These are phyloP conservation scores for Listronotus oregonensis DNA, from an alignment of 1,140 invertebrate species.

Conservation along the genomic window DNA sequence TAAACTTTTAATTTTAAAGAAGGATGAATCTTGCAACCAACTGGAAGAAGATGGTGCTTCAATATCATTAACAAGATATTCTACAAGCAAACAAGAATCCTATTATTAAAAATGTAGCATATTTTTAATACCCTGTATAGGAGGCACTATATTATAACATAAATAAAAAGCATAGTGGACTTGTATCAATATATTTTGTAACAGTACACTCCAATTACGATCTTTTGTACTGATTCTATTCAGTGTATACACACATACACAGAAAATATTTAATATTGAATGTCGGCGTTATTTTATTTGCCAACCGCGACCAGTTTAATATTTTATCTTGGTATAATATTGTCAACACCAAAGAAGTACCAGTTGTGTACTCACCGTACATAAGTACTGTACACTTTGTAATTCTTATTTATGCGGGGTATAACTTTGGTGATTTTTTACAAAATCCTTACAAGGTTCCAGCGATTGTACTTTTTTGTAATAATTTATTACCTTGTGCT, in stretches of 20 bases:
- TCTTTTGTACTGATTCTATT: neutral
- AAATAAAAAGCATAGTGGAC: neutral
- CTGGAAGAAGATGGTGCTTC: too few species aligned
- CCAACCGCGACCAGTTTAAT: neutral
- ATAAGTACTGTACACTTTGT: slow-evolving; percentile 1
- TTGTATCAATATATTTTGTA: neutral
- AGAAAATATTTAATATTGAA: neutral
- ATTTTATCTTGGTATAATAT: slow-evolving; percentile 9
- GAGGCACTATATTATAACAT: too few species aligned
- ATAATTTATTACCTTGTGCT: too few species aligned
- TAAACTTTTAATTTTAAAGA: too few species aligned
- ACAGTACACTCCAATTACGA: slow-evolving; percentile 3
- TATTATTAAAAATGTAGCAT: too few species aligned
- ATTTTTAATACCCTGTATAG: too few species aligned
- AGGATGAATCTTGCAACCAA: too few species aligned
- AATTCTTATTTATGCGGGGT: slow-evolving; percentile 11
- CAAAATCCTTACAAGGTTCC: too few species aligned
- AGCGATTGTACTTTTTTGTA: too few species aligned
- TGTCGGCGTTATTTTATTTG: too few species aligned
- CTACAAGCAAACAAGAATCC: too few species aligned
- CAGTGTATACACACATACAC: neutral
- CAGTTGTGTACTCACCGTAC: slow-evolving; percentile 7
- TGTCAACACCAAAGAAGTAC: slow-evolving; percentile 3
- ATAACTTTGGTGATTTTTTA: slow-evolving; percentile 7
- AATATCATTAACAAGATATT: too few species aligned